Evolutionary conservation across 1,140 invertebrate species (phyloP), one percentile per base, ranked within the genome.

Genomic region (Bombus balteatus): DNA sequence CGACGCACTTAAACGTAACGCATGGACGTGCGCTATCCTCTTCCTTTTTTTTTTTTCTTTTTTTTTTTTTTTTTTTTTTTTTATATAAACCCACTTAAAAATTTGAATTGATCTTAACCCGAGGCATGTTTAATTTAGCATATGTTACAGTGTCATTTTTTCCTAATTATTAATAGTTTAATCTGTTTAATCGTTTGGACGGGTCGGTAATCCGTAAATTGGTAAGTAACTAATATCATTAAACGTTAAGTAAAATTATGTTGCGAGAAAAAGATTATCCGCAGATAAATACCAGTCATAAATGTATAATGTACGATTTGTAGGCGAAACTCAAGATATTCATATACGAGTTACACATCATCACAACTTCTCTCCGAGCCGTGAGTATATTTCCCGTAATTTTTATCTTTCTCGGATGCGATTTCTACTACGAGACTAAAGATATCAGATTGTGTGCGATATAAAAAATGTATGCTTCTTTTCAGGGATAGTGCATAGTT

Each of bases 261-360:
- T n/a, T 3, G 15, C 47, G 18, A 53, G 18, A 28, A 10, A 9
- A 25, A 4, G 18, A 57, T 13, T 37, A 37, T 53, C 37, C 28
- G 10, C 9, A 72, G 41, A 72, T 72, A 9, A 25, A 28, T 39
- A 12, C 0, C 25, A 39, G 9, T 22, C 1, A 13, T 57, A 59
- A 77, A 37, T 34, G 9, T 75, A 70, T 34, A 59, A 78, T 28
- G 3, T 83, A 82, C 72, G n/a, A 72, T 87, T 91, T 85, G 53
- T 83, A 94, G 94, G 95, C 77, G 95, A 95, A 85, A 95, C 94
- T 32, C 95, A 95, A 90, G 95, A 96, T 93, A 96, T 96, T 92
- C 95, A 95, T 89, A 96, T 96, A 91, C 92, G 95, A 92, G 95
- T 96, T 72, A 96, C 95, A 41, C 95, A 95, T 92, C 94, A 93